Evolutionary conservation across 1,140 invertebrate genomes (phyloP).

Genomic region (Teleopsis dalmanni): DNA sequence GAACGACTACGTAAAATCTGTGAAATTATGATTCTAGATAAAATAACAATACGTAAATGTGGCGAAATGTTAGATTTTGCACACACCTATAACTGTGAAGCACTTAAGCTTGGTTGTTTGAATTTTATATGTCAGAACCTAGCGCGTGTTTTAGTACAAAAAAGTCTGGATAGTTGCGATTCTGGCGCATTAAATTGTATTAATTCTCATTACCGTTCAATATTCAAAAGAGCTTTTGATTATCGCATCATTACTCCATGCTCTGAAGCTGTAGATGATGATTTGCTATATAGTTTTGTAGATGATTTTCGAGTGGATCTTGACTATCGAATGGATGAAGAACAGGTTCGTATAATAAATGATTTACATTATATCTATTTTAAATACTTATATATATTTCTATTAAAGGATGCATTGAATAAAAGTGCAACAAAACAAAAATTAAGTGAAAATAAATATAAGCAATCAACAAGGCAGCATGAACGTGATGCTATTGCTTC

Average conservation of each 20-base stretch:
- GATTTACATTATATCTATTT: not conserved
- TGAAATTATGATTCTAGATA: slow-evolving; percentile 51
- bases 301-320: slow-evolving; percentile 41
- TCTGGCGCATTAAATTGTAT: slow-evolving; percentile 50
- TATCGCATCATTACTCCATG: slow-evolving; percentile 53
- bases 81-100: slow-evolving; percentile 51
- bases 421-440: slow-evolving; percentile 22
- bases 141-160: slow-evolving; percentile 52
- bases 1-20: slow-evolving; percentile 53
- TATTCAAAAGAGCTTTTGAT: slow-evolving; percentile 33
- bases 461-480: slow-evolving; percentile 22
- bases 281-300: slow-evolving; percentile 46
- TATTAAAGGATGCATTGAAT: slow-evolving; percentile 16
- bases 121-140: slow-evolving; percentile 61
- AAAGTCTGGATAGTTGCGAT: slow-evolving; percentile 51
- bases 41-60: slow-evolving; percentile 59
- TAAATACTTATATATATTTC: not conserved
- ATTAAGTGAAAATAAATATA: slow-evolving; percentile 25
- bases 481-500: slow-evolving; percentile 35
- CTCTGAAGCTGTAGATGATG: slow-evolving; percentile 47
- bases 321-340: slow-evolving; percentile 31
- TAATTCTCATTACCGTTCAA: slow-evolving; percentile 49
- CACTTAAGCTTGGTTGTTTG: slow-evolving; percentile 54
- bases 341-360: slow-evolving; percentile 12
- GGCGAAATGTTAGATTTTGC: slow-evolving; percentile 58